A percentile compares a stretch with the other conserved stretches of the same genome.
These are phyloP conservation scores for Mystacornis crossleyi DNA, from an alignment of 2,113 vertebrate genomes.

Conservation along the genomic window DNA sequence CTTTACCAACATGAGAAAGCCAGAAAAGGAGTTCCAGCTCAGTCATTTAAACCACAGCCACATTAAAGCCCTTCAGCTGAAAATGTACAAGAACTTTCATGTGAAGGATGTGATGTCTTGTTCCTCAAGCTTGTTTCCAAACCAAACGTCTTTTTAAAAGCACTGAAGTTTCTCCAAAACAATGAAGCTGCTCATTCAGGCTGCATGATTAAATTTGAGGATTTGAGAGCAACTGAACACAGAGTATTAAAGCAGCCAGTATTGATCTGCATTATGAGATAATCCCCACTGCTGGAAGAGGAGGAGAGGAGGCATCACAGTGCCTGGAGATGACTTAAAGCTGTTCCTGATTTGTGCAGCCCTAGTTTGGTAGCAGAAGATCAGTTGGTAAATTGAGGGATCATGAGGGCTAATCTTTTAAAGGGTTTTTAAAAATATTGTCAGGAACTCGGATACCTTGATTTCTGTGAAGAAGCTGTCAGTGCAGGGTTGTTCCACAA, in stretches of 20 bases:
- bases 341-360: background rate
- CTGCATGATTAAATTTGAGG: background rate
- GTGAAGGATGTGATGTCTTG: background rate
- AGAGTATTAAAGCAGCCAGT: background rate
- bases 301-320: background rate
- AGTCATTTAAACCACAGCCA: background rate
- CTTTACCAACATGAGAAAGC: background rate
- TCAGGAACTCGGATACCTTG: background rate
- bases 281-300: background rate
- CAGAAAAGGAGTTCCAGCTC: background rate
- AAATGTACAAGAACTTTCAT: background rate
- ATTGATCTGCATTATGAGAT: background rate
- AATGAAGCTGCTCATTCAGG: background rate
- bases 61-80: background rate
- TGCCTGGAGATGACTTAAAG: background rate
- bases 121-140: background rate
- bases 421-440: background rate
- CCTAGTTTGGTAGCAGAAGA: background rate
- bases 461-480: background rate
- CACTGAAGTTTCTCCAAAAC: background rate
- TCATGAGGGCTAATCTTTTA: background rate
- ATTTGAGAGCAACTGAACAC: background rate
- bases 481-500: background rate
- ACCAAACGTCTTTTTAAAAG: rapidly evolving
- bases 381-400: background rate